These are phyloP conservation scores for Pectinophora gossypiella DNA, from an alignment of 1,140 invertebrate species.

Conservation along the genomic window DNA sequence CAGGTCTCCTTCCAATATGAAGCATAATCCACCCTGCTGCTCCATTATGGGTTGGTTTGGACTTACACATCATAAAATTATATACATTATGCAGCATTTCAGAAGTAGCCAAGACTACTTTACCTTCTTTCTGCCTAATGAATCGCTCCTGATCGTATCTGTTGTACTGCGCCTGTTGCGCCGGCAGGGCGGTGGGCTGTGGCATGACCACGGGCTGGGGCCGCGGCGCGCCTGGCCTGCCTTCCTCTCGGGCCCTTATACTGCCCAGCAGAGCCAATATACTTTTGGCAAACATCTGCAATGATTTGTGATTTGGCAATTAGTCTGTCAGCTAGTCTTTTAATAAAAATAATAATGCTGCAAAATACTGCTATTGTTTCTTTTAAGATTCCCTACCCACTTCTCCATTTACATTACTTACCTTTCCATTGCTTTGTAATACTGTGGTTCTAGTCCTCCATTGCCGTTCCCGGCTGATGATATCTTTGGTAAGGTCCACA, in stretches of 20 bases:
- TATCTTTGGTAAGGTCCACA: constrained; percentile 96
- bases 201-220: constrained; percentile 84
- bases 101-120: too few relatives aligned
- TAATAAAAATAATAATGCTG: too few relatives aligned
- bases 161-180: constrained; percentile 89
- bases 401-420: constrained; percentile 66
- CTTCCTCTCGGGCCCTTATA: constrained; percentile 96
- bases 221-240: constrained; percentile 78
- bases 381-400: too few relatives aligned
- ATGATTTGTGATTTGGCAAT: constrained; percentile 15
- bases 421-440: constrained; percentile 95
- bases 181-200: constrained; percentile 79
- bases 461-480: constrained; percentile 94
- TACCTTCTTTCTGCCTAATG: constrained; percentile 90
- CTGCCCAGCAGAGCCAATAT: constrained; percentile 94
- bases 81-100: too few relatives aligned
- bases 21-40: too few relatives aligned
- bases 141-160: constrained; percentile 99
- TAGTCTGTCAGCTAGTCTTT: too few relatives aligned
- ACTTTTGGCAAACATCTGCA: constrained; percentile 92
- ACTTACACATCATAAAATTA: too few relatives aligned
- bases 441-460: constrained; percentile 97
- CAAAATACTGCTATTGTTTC: too few relatives aligned
- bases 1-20: too few relatives aligned
- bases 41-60: too few relatives aligned